phyloP scores from a whole-genome alignment of 2,797 vertebrate species.

The Argya squamiceps region DNA sequence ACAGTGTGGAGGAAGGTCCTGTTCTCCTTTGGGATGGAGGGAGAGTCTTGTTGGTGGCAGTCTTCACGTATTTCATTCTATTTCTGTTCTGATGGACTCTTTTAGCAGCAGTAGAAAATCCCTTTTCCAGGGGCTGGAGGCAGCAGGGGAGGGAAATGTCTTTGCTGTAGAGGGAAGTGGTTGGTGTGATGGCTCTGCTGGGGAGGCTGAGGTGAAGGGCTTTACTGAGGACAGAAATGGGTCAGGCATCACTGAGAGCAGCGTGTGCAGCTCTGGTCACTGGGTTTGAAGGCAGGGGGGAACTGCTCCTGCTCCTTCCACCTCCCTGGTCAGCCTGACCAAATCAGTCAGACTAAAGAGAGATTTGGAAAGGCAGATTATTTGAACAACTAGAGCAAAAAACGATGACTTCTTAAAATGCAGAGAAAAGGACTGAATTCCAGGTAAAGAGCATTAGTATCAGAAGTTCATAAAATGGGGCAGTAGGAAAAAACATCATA shows the following conservation, averaged over 20 bases:
- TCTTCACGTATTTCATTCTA: background rate
- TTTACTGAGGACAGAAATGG: background rate
- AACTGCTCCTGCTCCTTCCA: background rate
- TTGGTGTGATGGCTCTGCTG: background rate
- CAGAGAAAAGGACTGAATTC: background rate
- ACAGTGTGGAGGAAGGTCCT: background rate
- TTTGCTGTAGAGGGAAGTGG: background rate
- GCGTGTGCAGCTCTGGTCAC: background rate
- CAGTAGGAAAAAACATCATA: background rate
- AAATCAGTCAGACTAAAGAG: background rate
- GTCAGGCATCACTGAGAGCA: background rate
- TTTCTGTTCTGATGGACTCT: background rate
- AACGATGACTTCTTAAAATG: background rate
- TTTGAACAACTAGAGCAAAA: background rate
- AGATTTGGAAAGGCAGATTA: background rate
- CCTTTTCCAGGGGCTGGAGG: background rate
- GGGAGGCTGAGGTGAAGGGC: background rate
- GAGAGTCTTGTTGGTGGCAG: background rate
- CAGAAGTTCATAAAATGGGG: background rate
- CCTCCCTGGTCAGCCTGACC: background rate
- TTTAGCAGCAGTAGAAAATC: background rate
- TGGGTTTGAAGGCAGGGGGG: background rate
- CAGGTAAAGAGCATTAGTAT: background rate
- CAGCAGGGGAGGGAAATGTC: background rate
- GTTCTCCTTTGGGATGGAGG: background rate